Evolutionary conservation across 1,140 invertebrate genomes (phyloP).

Genomic region (Pissodes strobi): DNA sequence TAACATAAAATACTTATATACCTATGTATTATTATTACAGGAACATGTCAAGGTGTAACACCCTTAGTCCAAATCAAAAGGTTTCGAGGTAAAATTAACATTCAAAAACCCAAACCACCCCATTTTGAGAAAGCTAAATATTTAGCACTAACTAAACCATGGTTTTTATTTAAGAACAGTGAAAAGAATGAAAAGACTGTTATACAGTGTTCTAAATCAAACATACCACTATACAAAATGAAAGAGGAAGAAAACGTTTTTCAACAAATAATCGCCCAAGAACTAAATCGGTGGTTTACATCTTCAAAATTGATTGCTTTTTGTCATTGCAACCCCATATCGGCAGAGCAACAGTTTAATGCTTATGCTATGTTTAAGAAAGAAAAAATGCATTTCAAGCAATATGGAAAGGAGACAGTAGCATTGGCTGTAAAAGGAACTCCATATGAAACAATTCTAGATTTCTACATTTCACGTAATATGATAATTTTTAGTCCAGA

Average conservation of each 20-base stretch:
- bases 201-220: too few species aligned
- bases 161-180: constrained; percentile 56
- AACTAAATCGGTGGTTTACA: constrained; percentile 70
- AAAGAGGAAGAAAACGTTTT: constrained; percentile 64
- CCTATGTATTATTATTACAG: constrained; percentile 33
- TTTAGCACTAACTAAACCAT: constrained; percentile 65
- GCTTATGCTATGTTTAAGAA: constrained; percentile 64
- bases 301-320: constrained; percentile 71
- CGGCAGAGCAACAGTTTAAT: constrained; percentile 62
- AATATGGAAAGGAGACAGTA: constrained; percentile 64
- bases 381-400: constrained; percentile 68
- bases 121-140: constrained; percentile 68
- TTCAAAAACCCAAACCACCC: constrained; percentile 69
- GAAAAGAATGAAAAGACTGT: background rate
- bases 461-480: constrained; percentile 63
- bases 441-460: constrained; percentile 63
- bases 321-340: constrained; percentile 71
- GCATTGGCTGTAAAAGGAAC: constrained; percentile 64
- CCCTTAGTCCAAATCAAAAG: constrained; percentile 61
- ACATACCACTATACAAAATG: constrained; percentile 32
- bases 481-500: constrained; percentile 69
- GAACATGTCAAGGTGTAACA: constrained; percentile 29
- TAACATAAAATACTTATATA: too few species aligned
- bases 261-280: constrained; percentile 69
- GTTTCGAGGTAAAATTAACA: constrained; percentile 73